Conservation (phyloP, 2,888 invertebrate species). For the Pterostichus niger region DNA sequence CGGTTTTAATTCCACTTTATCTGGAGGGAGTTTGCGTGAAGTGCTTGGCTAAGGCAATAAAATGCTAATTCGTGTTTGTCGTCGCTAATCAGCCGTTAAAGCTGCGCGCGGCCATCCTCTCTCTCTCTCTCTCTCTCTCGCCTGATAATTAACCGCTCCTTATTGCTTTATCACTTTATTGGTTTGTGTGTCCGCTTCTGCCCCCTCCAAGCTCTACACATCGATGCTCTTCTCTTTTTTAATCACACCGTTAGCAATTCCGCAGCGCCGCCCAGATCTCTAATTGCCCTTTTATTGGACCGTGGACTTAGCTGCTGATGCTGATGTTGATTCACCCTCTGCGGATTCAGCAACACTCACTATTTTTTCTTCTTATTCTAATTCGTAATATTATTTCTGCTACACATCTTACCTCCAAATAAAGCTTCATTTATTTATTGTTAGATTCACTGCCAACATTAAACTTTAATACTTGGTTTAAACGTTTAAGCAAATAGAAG, state of each 20-base stretch:
- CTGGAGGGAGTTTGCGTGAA: slow-evolving; percentile 77
- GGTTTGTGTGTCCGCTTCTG: slow-evolving; percentile 75
- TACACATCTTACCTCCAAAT: too few species aligned
- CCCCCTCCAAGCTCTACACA: not conserved
- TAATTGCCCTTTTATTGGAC: slow-evolving; percentile 76
- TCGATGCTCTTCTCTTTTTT: slow-evolving; percentile 75
- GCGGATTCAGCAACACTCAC: not conserved
- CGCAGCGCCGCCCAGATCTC: slow-evolving; percentile 75
- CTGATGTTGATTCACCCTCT: too few species aligned
- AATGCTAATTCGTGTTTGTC: slow-evolving; percentile 86
- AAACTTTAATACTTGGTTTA: too few species aligned
- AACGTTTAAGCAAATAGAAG: too few species aligned
- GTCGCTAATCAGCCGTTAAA: slow-evolving; percentile 81
- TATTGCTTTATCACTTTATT: slow-evolving; percentile 76
- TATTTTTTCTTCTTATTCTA: slow-evolving; percentile 14
- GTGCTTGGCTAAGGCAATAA: slow-evolving; percentile 81
- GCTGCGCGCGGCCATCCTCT: slow-evolving; percentile 69
- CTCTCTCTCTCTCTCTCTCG: not conserved
- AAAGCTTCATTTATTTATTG: not conserved
- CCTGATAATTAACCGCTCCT: slow-evolving; percentile 60
- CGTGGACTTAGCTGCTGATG: not conserved
- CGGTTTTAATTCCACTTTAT: slow-evolving; percentile 81
- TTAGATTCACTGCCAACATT: too few species aligned
- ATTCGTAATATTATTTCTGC: not conserved
- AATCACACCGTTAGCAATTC: slow-evolving; percentile 75